phyloP scores from a whole-genome alignment of 2,888 invertebrate genomes.

The Junonia oenone region DNA sequence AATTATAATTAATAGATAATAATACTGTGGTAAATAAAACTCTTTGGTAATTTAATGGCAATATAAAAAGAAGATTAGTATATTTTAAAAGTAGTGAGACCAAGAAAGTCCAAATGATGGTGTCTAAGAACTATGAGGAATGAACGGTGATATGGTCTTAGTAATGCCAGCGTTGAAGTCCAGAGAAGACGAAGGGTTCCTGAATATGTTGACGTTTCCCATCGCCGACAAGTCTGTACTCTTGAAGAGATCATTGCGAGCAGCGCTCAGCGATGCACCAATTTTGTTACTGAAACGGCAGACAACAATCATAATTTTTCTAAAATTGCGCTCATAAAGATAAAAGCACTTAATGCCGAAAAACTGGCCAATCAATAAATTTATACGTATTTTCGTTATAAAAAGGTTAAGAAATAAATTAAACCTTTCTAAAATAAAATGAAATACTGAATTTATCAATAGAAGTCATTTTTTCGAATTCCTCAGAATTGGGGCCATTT shows the following conservation, averaged over 20 bases:
- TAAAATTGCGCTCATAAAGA: no score
- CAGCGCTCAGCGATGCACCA: constrained; percentile 35
- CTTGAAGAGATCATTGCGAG: constrained; percentile 37
- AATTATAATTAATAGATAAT: not conserved
- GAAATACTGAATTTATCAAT: no score
- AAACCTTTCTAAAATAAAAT: no score
- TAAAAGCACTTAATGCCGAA: no score
- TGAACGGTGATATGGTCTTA: constrained; percentile 36
- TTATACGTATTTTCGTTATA: no score
- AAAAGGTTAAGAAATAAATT: no score
- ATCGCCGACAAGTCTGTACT: constrained; percentile 39
- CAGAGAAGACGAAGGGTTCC: constrained; percentile 35
- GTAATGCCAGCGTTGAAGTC: constrained; percentile 40
- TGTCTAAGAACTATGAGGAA: constrained; percentile 36
- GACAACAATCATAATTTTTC: not conserved
- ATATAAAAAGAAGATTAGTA: not conserved
- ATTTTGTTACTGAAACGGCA: constrained; percentile 36
- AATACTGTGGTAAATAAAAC: not conserved
- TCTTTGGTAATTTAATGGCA: not conserved
- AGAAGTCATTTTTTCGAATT: no score
- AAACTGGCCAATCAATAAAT: no score
- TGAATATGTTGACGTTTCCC: constrained; percentile 41
- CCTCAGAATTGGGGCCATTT: no score
- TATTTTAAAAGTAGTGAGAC: constrained; percentile 27
- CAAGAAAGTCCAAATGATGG: constrained; percentile 33